Conservation (phyloP, 2,113 vertebrate genomes). For the Neofelis nebulosa region DNA sequence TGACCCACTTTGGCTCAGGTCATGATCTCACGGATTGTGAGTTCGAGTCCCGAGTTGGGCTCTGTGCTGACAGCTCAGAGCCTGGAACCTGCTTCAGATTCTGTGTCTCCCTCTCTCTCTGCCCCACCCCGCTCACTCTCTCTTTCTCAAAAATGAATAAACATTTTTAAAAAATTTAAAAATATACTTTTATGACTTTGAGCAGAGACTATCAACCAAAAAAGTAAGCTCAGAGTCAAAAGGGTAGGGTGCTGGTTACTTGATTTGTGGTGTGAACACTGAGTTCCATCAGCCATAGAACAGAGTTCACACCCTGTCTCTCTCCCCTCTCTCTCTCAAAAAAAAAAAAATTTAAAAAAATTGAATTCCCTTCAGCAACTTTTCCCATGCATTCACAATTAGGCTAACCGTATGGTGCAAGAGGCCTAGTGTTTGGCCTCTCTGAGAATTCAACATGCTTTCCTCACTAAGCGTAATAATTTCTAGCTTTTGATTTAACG, state of each 20-base stretch:
- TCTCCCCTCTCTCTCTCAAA: too few relatives aligned
- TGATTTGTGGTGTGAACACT: not conserved
- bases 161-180: too few relatives aligned
- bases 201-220: not conserved
- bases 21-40: too few relatives aligned
- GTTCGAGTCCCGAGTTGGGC: too few relatives aligned
- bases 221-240: not conserved
- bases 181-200: not conserved
- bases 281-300: not conserved
- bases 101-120: too few relatives aligned
- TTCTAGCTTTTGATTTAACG: not conserved
- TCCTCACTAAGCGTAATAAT: not conserved
- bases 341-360: too few relatives aligned
- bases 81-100: too few relatives aligned
- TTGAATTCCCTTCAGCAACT: not conserved
- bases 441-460: not conserved
- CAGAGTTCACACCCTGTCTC: not conserved
- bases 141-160: too few relatives aligned
- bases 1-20: too few relatives aligned
- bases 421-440: not conserved
- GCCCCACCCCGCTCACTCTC: too few relatives aligned
- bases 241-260: not conserved
- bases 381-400: not conserved
- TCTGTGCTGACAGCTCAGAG: too few relatives aligned
- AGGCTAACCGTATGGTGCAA: not conserved